Conservation (phyloP, 2,113 vertebrate species). For the Podarcis cretensis region DNA sequence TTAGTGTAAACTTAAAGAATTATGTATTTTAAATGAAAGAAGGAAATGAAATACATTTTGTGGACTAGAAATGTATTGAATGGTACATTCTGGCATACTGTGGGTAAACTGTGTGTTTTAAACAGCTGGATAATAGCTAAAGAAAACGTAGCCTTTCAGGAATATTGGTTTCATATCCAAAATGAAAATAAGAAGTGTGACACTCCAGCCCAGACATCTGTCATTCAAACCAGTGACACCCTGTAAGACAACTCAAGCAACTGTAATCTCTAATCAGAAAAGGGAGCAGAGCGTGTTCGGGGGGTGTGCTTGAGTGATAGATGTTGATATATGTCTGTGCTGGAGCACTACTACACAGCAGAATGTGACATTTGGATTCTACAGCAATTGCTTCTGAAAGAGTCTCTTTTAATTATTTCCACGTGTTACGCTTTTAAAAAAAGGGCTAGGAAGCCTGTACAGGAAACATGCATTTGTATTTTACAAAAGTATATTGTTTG, state of each 20-base stretch:
- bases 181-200: slow-evolving; percentile 68
- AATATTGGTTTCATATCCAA: slow-evolving; percentile 66
- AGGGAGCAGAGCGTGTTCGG: slow-evolving; percentile 66
- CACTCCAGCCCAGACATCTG: slow-evolving; percentile 76
- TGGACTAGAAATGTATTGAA: slow-evolving; percentile 43
- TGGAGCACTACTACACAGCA: slow-evolving; percentile 48
- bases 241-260: slow-evolving; percentile 77
- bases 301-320: slow-evolving; percentile 72
- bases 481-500: slow-evolving; percentile 36
- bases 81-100: slow-evolving; percentile 25
- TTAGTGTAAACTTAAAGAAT: slow-evolving; percentile 53
- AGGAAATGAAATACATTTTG: slow-evolving; percentile 41
- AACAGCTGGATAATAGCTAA: slow-evolving; percentile 15
- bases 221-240: slow-evolving; percentile 81
- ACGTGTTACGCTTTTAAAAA: slow-evolving; percentile 30
- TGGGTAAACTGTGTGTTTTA: neutral
- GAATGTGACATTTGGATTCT: slow-evolving; percentile 61
- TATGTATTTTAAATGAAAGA: slow-evolving; percentile 51
- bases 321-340: slow-evolving; percentile 69
- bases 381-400: slow-evolving; percentile 51
- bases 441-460: slow-evolving; percentile 1
- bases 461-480: slow-evolving; percentile 5
- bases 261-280: slow-evolving; percentile 83
- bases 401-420: slow-evolving; percentile 70
- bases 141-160: slow-evolving; percentile 45